Percentiles rank a stretch among this genome's conserved stretches.
Conservation (phyloP, 2,113 vertebrate genomes). For the Vimba vimba region DNA sequence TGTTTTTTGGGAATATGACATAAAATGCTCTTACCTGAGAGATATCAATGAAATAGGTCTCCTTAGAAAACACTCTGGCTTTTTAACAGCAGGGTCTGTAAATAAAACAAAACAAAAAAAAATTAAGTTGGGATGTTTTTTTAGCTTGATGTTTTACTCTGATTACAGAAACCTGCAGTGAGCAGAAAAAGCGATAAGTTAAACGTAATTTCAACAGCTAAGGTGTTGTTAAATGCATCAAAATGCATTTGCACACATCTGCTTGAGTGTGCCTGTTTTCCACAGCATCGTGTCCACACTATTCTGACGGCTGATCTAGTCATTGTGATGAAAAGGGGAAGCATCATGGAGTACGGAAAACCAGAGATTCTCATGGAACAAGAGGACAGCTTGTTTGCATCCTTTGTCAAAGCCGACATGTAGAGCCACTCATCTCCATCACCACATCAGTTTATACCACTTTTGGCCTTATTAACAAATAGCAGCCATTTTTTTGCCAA, state of each 20-base stretch:
- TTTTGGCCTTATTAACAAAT: conserved; percentile 14
- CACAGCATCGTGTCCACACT: conserved; percentile 96
- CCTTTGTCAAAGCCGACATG: conserved; percentile 96
- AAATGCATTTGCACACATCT: not conserved
- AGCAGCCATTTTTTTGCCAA: not conserved
- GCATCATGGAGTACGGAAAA: conserved; percentile 92
- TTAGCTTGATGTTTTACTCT: not conserved
- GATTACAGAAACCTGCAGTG: not conserved
- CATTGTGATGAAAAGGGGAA: conserved; percentile 97
- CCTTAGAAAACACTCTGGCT: not conserved
- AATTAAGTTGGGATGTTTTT: too few species aligned
- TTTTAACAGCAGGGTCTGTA: not conserved
- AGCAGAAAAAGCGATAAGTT: not conserved
- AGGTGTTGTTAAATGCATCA: not conserved
- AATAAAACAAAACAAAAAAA: not conserved
- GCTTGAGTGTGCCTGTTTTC: not conserved
- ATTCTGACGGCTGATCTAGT: conserved; percentile 95
- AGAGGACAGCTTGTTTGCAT: conserved; percentile 92
- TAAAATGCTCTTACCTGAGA: not conserved
- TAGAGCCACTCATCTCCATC: conserved; percentile 65
- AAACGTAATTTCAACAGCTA: not conserved
- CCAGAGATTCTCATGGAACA: conserved; percentile 90
- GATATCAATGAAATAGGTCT: not conserved
- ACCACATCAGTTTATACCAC: not conserved
- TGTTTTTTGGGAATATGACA: not conserved